A percentile compares a stretch with the other conserved stretches of the same genome.
These are phyloP conservation scores for Leguminivora glycinivorella DNA, from an alignment of 1,140 invertebrate genomes.

Conservation along the genomic window DNA sequence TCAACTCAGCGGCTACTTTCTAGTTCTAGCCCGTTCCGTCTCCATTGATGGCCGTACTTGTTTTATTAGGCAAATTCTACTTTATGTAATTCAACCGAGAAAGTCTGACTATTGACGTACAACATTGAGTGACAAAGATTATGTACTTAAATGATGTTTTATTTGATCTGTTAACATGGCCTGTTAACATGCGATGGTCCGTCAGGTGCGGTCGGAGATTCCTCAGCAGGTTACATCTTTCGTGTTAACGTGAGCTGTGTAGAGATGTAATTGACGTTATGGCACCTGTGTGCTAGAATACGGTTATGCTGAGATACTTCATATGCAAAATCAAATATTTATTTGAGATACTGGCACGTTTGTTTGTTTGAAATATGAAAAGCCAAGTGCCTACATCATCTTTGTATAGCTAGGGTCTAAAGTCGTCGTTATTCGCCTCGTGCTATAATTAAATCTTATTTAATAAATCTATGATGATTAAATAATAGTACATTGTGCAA, in stretches of 20 bases:
- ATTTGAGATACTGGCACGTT: neutral
- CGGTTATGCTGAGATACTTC: neutral
- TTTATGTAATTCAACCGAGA: slow-evolving; percentile 15
- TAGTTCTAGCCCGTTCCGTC: slow-evolving; percentile 15
- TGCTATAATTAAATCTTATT: too few species aligned
- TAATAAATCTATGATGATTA: too few species aligned
- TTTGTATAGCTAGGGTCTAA: too few species aligned
- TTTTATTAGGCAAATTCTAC: slow-evolving; percentile 29
- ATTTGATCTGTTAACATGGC: slow-evolving; percentile 12
- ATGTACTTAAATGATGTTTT: slow-evolving; percentile 19
- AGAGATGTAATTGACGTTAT: neutral
- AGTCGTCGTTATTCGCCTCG: too few species aligned
- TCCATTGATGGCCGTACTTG: slow-evolving; percentile 23
- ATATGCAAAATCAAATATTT: neutral
- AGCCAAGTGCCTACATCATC: too few species aligned
- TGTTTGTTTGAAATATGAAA: too few species aligned
- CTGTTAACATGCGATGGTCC: slow-evolving; percentile 12
- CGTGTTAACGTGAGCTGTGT: neutral
- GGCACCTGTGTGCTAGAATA: neutral
- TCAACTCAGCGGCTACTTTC: slow-evolving; percentile 22
- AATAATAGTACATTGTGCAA: too few species aligned
- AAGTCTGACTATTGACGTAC: slow-evolving; percentile 7
- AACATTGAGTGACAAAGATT: slow-evolving; percentile 14
- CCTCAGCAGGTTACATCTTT: slow-evolving; percentile 1
- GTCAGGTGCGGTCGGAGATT: neutral